phyloP scores from a whole-genome alignment of 2,797 vertebrate genomes.

The Triplophysa yarkandensis region DNA sequence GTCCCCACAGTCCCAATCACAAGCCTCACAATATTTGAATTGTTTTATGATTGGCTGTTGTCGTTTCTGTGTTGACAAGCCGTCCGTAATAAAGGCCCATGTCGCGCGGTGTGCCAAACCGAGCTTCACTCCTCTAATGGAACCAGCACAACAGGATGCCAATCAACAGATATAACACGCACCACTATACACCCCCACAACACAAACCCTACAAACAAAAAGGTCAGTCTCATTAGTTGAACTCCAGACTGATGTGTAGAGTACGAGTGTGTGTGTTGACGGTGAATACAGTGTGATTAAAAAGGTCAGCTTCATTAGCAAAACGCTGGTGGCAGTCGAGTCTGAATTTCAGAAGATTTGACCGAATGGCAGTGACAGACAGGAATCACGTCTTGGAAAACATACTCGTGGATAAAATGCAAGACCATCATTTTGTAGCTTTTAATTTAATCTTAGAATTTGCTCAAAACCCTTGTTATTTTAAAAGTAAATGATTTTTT shows the following conservation, averaged over 20 bases:
- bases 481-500: too few species aligned
- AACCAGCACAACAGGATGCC: constrained; percentile 58
- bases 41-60: constrained; percentile 49
- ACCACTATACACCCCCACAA: constrained; percentile 43
- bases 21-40: constrained; percentile 18
- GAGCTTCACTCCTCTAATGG: constrained; percentile 44
- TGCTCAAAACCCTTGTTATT: too few species aligned
- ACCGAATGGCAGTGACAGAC: constrained; percentile 55
- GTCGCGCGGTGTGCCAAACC: constrained; percentile 36
- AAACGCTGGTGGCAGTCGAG: constrained; percentile 58
- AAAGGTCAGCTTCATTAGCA: constrained; percentile 81
- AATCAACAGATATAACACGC: constrained; percentile 72
- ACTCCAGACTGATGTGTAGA: constrained; percentile 56
- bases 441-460: too few species aligned
- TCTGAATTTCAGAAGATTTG: constrained; percentile 49
- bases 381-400: constrained; percentile 54
- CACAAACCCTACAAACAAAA: constrained; percentile 70
- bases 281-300: constrained; percentile 61
- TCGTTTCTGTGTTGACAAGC: constrained; percentile 39
- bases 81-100: constrained; percentile 49
- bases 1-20: constrained; percentile 36
- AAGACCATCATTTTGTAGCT: constrained; percentile 2
- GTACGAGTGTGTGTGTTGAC: constrained; percentile 39
- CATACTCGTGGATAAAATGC: constrained; percentile 31
- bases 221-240: constrained; percentile 79